Conservation (phyloP, 2,797 vertebrate genomes). For the Oceanodroma leucorhoa region DNA sequence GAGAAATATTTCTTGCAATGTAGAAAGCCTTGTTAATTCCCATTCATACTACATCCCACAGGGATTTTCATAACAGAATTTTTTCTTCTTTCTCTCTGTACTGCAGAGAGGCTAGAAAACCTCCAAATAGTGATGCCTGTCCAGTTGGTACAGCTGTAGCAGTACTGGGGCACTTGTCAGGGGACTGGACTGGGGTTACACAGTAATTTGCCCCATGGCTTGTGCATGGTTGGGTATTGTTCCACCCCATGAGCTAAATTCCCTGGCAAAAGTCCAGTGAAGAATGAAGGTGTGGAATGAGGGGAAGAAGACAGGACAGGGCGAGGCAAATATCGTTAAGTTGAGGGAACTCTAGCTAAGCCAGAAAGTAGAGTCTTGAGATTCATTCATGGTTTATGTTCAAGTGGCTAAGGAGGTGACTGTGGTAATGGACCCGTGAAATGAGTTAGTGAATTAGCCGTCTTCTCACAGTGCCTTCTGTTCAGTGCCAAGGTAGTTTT, state of each 20-base stretch:
- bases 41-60: neutral
- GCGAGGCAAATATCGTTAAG: neutral
- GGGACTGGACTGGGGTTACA: neutral
- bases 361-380: neutral
- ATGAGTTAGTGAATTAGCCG: neutral
- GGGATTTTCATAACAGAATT: neutral
- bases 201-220: neutral
- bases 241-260: neutral
- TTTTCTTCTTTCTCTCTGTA: neutral
- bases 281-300: neutral
- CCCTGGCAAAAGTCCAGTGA: neutral
- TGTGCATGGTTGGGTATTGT: neutral
- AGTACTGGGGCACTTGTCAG: neutral
- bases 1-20: neutral
- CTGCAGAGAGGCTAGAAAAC: neutral
- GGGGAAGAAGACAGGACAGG: neutral
- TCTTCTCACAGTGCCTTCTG: neutral
- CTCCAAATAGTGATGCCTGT: neutral
- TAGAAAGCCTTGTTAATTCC: neutral
- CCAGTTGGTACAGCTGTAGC: neutral
- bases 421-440: neutral
- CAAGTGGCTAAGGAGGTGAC: neutral
- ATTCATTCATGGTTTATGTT: neutral
- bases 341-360: neutral
- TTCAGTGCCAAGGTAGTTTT: neutral